Evolutionary conservation across 2,797 vertebrate species (phyloP).

Genomic region (Triplophysa yarkandensis): DNA sequence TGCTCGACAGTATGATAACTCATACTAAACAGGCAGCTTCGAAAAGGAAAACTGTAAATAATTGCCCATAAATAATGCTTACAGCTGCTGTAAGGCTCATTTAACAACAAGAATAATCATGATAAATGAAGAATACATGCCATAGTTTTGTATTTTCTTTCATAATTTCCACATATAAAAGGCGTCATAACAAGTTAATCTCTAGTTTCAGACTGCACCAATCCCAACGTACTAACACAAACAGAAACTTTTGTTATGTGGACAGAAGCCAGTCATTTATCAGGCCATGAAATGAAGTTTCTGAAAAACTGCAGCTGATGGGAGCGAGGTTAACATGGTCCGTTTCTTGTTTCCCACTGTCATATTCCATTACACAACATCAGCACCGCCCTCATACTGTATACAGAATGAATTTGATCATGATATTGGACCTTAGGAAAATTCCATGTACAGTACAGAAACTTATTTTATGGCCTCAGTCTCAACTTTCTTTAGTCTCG

Average conservation of each 20-base stretch:
- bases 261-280: slow-evolving; percentile 27
- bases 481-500: too few species aligned
- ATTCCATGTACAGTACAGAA: too few species aligned
- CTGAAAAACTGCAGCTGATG: slow-evolving; percentile 24
- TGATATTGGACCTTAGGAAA: neutral
- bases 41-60: slow-evolving; percentile 37
- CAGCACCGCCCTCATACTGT: neutral
- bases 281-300: slow-evolving; percentile 51
- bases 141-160: slow-evolving; percentile 20
- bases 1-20: slow-evolving; percentile 37
- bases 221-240: neutral
- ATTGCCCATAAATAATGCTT: slow-evolving; percentile 40
- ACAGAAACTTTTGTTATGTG: slow-evolving; percentile 11
- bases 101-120: slow-evolving; percentile 23
- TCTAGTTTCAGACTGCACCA: neutral
- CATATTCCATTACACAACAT: slow-evolving; percentile 27
- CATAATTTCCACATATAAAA: slow-evolving; percentile 32
- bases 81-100: slow-evolving; percentile 19
- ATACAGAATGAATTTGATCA: slow-evolving; percentile 13
- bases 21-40: slow-evolving; percentile 49
- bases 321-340: slow-evolving; percentile 13
- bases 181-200: too few species aligned
- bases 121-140: slow-evolving; percentile 25
- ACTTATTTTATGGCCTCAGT: too few species aligned
- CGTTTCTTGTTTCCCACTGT: slow-evolving; percentile 38